A percentile compares a stretch with the other conserved stretches of the same genome.
Evolutionary conservation across 2,888 invertebrate genomes (phyloP).

Genomic region (Caenorhabditis sp.): DNA sequence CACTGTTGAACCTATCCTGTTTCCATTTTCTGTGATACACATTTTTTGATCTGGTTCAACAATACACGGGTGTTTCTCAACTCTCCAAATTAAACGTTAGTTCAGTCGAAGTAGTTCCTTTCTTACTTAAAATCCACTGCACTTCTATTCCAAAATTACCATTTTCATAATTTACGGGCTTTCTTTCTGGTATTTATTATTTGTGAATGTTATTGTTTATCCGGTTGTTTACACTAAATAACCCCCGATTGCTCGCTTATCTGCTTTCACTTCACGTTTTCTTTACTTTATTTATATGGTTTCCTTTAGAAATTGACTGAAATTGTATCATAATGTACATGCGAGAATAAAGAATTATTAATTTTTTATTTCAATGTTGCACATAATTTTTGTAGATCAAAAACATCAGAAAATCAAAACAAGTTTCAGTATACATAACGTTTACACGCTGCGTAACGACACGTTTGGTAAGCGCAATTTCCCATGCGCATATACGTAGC

Average conservation of each 20-base stretch:
- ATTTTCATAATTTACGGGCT: not conserved
- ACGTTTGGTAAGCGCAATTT: constrained; percentile 51
- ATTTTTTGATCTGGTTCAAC: not conserved
- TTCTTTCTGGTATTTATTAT: not conserved
- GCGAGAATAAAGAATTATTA: too few relatives aligned
- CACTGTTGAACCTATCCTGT: too few relatives aligned
- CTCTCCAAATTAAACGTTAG: too few relatives aligned
- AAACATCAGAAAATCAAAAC: not conserved
- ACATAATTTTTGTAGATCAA: too few relatives aligned
- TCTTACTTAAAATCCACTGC: too few relatives aligned
- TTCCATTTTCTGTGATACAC: not conserved
- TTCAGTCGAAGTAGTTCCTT: too few relatives aligned
- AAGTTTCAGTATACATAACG: constrained; percentile 42
- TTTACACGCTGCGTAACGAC: constrained; percentile 62
- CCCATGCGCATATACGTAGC: constrained; percentile 59
- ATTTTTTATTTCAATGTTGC: too few relatives aligned
- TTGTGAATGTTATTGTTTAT: not conserved
- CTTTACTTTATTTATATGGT: too few relatives aligned
- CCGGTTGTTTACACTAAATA: not conserved
- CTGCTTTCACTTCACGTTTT: too few relatives aligned
- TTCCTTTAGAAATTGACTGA: too few relatives aligned
- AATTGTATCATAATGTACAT: too few relatives aligned
- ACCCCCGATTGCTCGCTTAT: not conserved
- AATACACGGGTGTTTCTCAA: not conserved
- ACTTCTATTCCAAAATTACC: not conserved